Base-by-base conservation (phyloP, 2,888 invertebrate species). In the Pegoplata infirma region DNA sequence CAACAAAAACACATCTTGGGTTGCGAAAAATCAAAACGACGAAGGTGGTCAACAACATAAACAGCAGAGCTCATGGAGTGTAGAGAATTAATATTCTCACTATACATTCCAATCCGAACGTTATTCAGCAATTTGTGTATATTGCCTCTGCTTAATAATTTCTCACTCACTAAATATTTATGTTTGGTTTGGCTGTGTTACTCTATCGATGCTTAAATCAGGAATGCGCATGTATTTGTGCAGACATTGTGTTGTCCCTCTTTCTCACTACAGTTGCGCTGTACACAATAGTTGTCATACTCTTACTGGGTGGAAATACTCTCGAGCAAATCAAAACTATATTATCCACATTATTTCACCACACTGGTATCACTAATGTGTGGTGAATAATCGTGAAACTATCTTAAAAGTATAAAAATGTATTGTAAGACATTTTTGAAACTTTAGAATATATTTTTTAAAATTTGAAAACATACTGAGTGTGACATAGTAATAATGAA, bases 31-130 rank as follows among this genome's bases (percentile, higher is more conserved):
- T 67, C 19, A 67, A 8, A 67, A 58, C 68, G 19, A 59, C 58
- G 58, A 78, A 67, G 76, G 72, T 76, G 76, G 72, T 72, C 77
- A 78, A 40, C 73, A 59, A 58, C 16, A 23, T 0, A 46, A 47
- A 21, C 17, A 49, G 40, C 23, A 68, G 5, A 25, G 21, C 10
- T n/a, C 21, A 69, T 25, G 7, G 21, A 61, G 8, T 25, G 25
- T n/a, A 51, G n/a, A 51, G 32, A 59, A 61, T 23, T 46, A 73
- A 58, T 53, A 36, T 36, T 55, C 36, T 40, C 47, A 53, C 28
- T 61, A 69, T 49, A 19, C 19, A 59, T 28, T 68, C 32, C 21
- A 58, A 40, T 36, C 40, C 17, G 63, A 63, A 23, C 32, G 3
- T 28, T 49, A 63, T 63, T 63, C 63, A 63, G 63, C 63, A 63